These are phyloP conservation scores for Grammomys surdaster DNA, from an alignment of 2,113 vertebrate species.

Conservation along the genomic window DNA sequence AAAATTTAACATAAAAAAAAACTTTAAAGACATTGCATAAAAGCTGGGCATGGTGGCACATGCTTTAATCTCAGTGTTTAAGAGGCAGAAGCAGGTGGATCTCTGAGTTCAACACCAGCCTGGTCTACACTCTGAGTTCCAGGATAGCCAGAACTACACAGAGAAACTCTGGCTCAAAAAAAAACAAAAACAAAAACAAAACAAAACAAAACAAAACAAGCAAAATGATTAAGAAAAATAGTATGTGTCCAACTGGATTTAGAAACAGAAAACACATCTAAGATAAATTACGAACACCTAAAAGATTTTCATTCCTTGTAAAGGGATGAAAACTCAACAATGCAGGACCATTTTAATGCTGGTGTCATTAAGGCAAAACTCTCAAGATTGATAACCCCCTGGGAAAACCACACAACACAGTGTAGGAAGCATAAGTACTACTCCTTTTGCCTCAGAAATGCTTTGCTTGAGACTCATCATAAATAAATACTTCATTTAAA, in stretches of 20 bases:
- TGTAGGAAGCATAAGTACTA: neutral
- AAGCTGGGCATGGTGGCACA: neutral
- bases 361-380: neutral
- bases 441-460: neutral
- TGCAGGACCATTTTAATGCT: neutral
- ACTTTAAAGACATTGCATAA: conserved; percentile 36
- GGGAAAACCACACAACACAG: neutral
- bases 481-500: neutral
- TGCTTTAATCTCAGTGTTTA: neutral
- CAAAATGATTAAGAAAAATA: conserved; percentile 46
- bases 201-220: conserved; percentile 18
- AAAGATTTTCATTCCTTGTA: neutral
- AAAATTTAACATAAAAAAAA: neutral
- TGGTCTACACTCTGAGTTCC: neutral
- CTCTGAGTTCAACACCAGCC: neutral
- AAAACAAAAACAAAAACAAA: neutral
- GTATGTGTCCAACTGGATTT: neutral
- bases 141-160: neutral
- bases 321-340: conserved; percentile 10
- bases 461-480: neutral
- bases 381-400: neutral
- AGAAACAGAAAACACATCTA: conserved; percentile 59
- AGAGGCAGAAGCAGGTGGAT: neutral
- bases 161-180: neutral
- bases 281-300: conserved; percentile 40